phyloP scores from a whole-genome alignment of 2,888 invertebrate species.

The Dasysyrphus tricinctus region DNA sequence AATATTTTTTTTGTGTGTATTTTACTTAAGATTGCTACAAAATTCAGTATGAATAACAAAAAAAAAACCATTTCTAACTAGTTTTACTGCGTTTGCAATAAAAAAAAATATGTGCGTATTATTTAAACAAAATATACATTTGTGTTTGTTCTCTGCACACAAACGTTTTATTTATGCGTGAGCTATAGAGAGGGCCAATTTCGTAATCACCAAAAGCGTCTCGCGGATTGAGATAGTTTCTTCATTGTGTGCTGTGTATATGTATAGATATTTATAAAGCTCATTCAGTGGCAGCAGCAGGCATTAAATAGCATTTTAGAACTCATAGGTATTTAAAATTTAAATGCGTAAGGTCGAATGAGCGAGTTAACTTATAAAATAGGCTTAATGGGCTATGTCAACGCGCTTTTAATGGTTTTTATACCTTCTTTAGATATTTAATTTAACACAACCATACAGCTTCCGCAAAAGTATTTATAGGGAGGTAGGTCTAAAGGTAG shows the following conservation, averaged over 20 bases:
- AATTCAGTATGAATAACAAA: slow-evolving; percentile 37
- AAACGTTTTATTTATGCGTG: slow-evolving; percentile 32
- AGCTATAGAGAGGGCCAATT: slow-evolving; percentile 46
- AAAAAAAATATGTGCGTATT: slow-evolving; percentile 50
- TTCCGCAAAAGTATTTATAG: not conserved
- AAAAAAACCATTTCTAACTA: slow-evolving; percentile 41
- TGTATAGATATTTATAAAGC: slow-evolving; percentile 24
- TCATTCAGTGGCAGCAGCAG: slow-evolving; percentile 14
- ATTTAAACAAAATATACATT: slow-evolving; percentile 44
- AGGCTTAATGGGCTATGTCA: not conserved
- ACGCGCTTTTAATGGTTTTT: not conserved
- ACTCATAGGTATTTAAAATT: not conserved
- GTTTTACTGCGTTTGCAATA: slow-evolving; percentile 68
- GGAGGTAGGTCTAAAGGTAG: too few species aligned
- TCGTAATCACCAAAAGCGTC: slow-evolving; percentile 49
- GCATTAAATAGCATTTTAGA: slow-evolving; percentile 64
- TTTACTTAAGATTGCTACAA: slow-evolving; percentile 46
- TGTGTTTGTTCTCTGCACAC: slow-evolving; percentile 42
- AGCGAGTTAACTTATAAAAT: not conserved
- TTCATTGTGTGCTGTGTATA: not conserved
- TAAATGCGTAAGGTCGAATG: slow-evolving; percentile 57
- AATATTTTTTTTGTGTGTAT: slow-evolving; percentile 23
- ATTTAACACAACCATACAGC: not conserved
- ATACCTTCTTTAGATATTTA: not conserved
- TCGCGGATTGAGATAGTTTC: slow-evolving; percentile 36